phyloP scores from a whole-genome alignment of 37 sponge, comb jelly and placozoan genomes.

The Hexactinellida sp. region DNA sequence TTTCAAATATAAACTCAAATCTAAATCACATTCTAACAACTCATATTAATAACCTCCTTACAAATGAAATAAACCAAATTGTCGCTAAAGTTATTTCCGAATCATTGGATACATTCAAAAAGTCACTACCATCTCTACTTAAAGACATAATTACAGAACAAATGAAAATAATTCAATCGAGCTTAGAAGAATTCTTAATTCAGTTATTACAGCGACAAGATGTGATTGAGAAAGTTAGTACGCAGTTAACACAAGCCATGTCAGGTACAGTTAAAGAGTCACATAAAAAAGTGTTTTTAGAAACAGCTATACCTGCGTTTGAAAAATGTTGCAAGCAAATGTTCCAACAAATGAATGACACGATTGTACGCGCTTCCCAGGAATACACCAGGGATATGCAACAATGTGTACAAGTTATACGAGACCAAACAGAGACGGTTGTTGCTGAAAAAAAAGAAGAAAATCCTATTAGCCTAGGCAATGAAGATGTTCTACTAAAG shows the following conservation, averaged over 20 bases:
- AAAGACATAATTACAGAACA: background rate
- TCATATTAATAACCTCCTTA: background rate
- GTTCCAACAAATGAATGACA: slow-evolving; percentile 58
- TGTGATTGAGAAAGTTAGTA: slow-evolving; percentile 4
- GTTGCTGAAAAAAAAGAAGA: background rate
- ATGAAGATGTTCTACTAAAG: background rate
- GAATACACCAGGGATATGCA: background rate
- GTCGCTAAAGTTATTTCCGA: background rate
- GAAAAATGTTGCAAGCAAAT: slow-evolving; percentile 52
- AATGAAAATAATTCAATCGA: slow-evolving; percentile 1
- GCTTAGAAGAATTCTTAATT: background rate
- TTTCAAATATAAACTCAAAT: background rate
- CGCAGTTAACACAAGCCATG: background rate
- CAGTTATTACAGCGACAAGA: background rate
- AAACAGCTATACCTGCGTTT: slow-evolving; percentile 30
- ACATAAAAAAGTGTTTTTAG: background rate
- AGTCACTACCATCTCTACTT: background rate
- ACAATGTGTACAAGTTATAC: background rate
- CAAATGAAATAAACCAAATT: background rate
- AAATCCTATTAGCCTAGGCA: background rate
- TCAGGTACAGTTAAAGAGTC: background rate
- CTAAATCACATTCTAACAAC: background rate
- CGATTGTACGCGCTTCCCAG: background rate
- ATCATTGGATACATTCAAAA: background rate
- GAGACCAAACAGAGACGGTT: background rate